Conservation (phyloP, 1,140 invertebrate species). For the Nasonia longicornis region DNA sequence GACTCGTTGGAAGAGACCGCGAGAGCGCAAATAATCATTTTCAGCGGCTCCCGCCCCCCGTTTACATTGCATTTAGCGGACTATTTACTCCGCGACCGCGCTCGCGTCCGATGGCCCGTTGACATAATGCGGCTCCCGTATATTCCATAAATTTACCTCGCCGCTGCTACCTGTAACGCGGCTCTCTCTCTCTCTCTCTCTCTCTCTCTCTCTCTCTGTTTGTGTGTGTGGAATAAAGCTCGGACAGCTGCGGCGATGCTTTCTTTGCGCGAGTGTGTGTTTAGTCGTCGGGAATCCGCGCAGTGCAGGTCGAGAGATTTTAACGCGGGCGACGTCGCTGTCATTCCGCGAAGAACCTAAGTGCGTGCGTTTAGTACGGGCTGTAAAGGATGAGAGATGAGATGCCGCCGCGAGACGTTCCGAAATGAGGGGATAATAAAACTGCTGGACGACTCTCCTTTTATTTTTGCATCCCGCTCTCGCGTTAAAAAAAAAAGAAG, state of each 20-base stretch:
- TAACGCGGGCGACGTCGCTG: conserved; percentile 24
- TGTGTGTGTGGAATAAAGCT: background rate
- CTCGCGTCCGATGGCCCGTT: conserved; percentile 22
- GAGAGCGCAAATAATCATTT: conserved; percentile 52
- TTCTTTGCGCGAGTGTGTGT: background rate
- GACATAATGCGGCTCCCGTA: conserved; percentile 22
- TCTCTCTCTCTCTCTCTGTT: background rate
- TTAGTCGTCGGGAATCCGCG: background rate
- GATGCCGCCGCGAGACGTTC: conserved; percentile 18
- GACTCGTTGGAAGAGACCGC: conserved; percentile 27
- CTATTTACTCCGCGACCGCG: conserved; percentile 40
- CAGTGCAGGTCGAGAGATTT: conserved; percentile 35
- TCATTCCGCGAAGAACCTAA: conserved; percentile 23
- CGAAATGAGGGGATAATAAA: conserved; percentile 41
- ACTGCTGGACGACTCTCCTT: background rate
- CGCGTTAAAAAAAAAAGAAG: background rate
- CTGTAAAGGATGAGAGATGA: conserved; percentile 28
- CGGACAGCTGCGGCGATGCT: conserved; percentile 13
- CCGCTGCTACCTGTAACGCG: background rate
- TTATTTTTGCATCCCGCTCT: background rate
- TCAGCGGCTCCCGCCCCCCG: conserved; percentile 41
- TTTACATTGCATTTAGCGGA: conserved; percentile 54
- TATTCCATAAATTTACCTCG: conserved; percentile 25
- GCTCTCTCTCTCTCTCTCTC: background rate
- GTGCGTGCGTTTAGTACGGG: conserved; percentile 31